phyloP scores from a whole-genome alignment of 2,888 invertebrate genomes.

The Bembecia ichneumoniformis region DNA sequence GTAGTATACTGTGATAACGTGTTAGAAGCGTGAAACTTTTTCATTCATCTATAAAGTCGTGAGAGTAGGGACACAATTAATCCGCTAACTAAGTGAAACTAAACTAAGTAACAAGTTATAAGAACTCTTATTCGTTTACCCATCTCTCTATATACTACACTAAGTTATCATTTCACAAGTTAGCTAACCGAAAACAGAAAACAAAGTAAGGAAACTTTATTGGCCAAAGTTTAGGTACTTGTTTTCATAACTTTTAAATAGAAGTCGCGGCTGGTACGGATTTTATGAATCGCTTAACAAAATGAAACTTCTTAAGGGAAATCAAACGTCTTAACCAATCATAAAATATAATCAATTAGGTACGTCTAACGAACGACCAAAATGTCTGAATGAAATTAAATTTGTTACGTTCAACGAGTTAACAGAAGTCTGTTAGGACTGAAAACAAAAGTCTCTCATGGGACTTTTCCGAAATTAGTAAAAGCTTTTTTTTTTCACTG shows the following conservation, averaged over 20 bases:
- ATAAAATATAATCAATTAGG: not conserved
- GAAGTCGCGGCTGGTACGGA: constrained; percentile 2
- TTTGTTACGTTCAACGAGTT: not conserved
- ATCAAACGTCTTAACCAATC: not conserved
- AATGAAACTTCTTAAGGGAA: constrained; percentile 23
- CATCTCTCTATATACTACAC: not conserved
- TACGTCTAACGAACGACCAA: not conserved
- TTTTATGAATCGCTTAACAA: constrained; percentile 21
- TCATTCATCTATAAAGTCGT: not conserved
- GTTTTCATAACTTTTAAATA: not conserved
- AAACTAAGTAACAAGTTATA: not conserved
- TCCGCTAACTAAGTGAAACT: not conserved
- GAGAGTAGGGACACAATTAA: not conserved
- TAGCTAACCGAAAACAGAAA: not conserved
- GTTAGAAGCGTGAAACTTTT: not conserved
- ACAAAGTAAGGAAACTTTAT: not conserved
- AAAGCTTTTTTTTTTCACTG: too few relatives aligned
- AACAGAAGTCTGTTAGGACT: not conserved
- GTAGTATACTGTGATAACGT: too few relatives aligned
- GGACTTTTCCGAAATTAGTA: too few relatives aligned
- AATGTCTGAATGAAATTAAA: not conserved
- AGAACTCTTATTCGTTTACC: not conserved
- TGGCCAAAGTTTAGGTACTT: not conserved
- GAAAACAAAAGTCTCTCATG: not conserved
- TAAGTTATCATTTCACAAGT: not conserved